Conservation (phyloP, 2,888 invertebrate species). For the Cylloceria caligata region DNA sequence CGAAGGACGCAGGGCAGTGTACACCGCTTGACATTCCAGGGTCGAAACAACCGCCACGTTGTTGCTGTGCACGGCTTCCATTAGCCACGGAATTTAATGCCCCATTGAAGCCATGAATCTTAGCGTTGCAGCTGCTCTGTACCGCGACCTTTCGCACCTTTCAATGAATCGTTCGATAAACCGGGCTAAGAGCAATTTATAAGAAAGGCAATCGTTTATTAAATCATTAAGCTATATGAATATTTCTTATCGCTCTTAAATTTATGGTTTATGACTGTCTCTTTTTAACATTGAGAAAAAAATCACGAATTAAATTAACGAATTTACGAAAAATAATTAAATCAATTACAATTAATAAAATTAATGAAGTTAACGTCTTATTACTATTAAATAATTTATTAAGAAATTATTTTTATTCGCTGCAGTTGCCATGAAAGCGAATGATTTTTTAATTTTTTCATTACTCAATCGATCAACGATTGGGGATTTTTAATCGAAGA, state of each 20-base stretch:
- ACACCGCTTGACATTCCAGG: constrained; percentile 49
- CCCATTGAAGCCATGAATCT: constrained; percentile 39
- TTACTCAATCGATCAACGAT: no score
- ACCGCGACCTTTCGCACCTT: constrained; percentile 45
- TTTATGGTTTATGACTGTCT: neutral
- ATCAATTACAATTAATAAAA: neutral
- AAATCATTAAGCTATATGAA: neutral
- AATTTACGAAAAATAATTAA: neutral
- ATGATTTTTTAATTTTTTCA: no score
- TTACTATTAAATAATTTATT: neutral
- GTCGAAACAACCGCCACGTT: constrained; percentile 30
- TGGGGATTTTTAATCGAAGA: no score
- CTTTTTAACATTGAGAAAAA: neutral
- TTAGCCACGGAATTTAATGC: constrained; percentile 63
- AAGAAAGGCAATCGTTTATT: neutral
- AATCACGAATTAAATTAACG: neutral
- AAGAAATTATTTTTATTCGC: no score
- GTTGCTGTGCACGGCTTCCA: constrained; percentile 31
- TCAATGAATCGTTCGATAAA: constrained; percentile 6
- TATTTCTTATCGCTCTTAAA: constrained; percentile 5
- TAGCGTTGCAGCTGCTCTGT: constrained; percentile 2
- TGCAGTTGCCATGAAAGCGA: no score
- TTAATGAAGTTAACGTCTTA: neutral
- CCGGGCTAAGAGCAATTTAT: constrained; percentile 4
- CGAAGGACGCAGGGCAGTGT: constrained; percentile 56